A percentile compares a stretch with the other conserved stretches of the same genome.
These are phyloP conservation scores for Indicator indicator DNA, from an alignment of 2,113 vertebrate species.

Conservation along the genomic window DNA sequence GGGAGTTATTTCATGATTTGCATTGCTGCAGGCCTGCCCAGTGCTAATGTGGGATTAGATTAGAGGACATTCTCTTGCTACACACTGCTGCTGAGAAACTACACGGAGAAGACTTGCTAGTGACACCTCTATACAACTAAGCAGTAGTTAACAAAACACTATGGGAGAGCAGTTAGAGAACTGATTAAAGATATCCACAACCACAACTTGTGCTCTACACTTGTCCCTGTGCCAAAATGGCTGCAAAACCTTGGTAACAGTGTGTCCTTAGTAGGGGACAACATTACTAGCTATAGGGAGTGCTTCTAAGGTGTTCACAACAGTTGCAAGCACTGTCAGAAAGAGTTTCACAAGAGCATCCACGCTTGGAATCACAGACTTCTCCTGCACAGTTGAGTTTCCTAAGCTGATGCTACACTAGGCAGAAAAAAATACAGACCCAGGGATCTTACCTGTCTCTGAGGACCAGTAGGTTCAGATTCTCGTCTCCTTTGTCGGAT, in stretches of 20 bases:
- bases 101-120: not conserved
- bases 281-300: not conserved
- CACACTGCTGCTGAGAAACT: not conserved
- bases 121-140: not conserved
- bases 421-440: not conserved
- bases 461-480: conserved; percentile 91
- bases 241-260: not conserved
- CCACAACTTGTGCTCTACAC: not conserved
- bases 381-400: not conserved
- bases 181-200: not conserved
- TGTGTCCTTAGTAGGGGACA: not conserved
- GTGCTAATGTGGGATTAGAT: not conserved
- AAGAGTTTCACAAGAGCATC: not conserved
- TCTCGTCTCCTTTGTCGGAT: conserved; percentile 88
- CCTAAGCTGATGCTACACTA: conserved; percentile 4
- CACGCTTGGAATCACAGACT: not conserved
- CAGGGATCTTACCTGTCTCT: conserved; percentile 91
- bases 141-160: not conserved
- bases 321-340: not conserved
- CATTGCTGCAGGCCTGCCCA: not conserved
- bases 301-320: not conserved
- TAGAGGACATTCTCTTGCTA: not conserved
- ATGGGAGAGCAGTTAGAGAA: not conserved
- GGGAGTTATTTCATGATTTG: not conserved
- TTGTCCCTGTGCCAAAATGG: not conserved